phyloP scores from a whole-genome alignment of 2,797 vertebrate genomes.

The Thripadectes ignobilis region DNA sequence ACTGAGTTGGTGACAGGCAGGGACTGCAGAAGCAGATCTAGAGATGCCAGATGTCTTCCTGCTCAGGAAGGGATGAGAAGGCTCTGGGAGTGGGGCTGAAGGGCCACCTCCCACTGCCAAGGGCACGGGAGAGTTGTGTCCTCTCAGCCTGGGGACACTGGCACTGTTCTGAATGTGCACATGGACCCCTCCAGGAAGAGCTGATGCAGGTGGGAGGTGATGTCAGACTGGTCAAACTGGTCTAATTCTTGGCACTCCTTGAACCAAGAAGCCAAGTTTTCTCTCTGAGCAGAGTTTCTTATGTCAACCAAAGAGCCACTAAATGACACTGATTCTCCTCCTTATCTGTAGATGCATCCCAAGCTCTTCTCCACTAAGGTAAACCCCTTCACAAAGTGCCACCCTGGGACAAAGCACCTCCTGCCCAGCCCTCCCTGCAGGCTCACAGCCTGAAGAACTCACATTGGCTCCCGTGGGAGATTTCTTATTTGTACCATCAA shows the following conservation, averaged over 20 bases:
- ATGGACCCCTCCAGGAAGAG: accelerated
- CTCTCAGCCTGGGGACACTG: accelerated
- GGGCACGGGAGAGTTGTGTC: accelerated
- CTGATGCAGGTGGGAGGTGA: not conserved
- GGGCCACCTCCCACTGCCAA: not conserved
- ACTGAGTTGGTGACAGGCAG: not conserved
- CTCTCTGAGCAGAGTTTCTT: not conserved
- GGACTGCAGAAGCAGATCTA: not conserved
- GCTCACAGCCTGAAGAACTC: not conserved
- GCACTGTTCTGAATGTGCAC: not conserved
- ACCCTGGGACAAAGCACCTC: not conserved
- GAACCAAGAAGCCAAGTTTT: not conserved
- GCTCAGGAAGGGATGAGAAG: not conserved
- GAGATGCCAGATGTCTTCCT: not conserved
- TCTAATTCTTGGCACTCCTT: not conserved
- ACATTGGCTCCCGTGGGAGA: not conserved
- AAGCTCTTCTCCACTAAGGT: not conserved
- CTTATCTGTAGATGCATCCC: not conserved
- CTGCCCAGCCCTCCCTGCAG: not conserved
- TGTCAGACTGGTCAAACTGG: not conserved
- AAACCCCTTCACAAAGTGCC: not conserved
- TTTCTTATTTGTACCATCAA: not conserved
- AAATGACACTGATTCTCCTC: not conserved
- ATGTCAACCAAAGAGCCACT: not conserved
- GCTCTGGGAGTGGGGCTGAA: not conserved